Percentiles rank a stretch among this genome's conserved stretches.
Evolutionary conservation across 1,140 invertebrate species (phyloP).

Genomic region (Drosophila lacteicornis): DNA sequence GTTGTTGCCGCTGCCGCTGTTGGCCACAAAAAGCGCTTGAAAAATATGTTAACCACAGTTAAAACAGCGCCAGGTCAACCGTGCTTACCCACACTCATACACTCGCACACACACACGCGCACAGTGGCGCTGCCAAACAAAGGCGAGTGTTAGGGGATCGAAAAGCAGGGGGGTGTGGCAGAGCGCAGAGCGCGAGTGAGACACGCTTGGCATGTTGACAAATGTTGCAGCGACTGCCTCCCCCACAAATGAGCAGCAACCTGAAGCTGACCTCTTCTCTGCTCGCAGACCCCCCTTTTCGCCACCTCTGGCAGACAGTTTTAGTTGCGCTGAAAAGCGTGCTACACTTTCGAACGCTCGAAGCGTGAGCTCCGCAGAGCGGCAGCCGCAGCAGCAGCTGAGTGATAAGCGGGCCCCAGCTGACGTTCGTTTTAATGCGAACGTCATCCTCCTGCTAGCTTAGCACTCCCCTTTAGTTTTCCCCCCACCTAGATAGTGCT

Average conservation of each 20-base stretch:
- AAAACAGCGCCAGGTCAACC: constrained; percentile 82
- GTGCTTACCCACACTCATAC: constrained; percentile 44
- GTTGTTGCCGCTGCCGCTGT: constrained; percentile 74
- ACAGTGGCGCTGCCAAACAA: constrained; percentile 26
- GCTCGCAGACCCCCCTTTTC: neutral
- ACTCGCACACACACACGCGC: constrained; percentile 23
- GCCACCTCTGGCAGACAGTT: constrained; percentile 57
- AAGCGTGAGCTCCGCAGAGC: constrained; percentile 30
- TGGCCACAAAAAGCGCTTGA: constrained; percentile 81
- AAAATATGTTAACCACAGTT: constrained; percentile 84
- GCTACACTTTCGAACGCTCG: constrained; percentile 73
- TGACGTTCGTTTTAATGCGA: constrained; percentile 81
- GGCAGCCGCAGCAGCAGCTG: constrained; percentile 22
- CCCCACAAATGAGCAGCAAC: constrained; percentile 72
- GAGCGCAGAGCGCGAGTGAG: constrained; percentile 43
- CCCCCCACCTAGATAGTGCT: constrained; percentile 10
- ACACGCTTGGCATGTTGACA: constrained; percentile 82
- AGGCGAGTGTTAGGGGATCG: constrained; percentile 14
- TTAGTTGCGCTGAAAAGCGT: constrained; percentile 77
- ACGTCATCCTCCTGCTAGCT: constrained; percentile 56
- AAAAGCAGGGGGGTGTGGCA: constrained; percentile 5
- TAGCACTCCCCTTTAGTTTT: neutral
- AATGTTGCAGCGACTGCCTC: constrained; percentile 65
- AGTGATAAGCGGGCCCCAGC: constrained; percentile 71
- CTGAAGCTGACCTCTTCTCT: constrained; percentile 27